These are phyloP conservation scores for Parochlus steinenii DNA, from an alignment of 2,888 invertebrate genomes.

Conservation along the genomic window DNA sequence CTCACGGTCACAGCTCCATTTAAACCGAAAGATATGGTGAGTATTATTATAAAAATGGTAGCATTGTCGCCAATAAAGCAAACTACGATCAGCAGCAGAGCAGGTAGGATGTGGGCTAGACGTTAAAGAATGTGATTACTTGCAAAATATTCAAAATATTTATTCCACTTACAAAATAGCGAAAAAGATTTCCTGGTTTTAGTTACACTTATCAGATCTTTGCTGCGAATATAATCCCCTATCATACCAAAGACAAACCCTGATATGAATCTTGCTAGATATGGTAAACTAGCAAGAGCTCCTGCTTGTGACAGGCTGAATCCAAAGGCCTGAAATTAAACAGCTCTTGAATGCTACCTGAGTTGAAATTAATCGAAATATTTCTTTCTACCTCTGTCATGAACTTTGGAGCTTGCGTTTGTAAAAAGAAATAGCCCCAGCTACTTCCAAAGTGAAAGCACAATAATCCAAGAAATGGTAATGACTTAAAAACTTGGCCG, in stretches of 20 bases:
- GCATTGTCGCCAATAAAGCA: conserved; percentile 20
- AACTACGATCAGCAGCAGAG: conserved; percentile 26
- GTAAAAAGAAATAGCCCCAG: conserved; percentile 49
- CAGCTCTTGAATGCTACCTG: too few relatives aligned
- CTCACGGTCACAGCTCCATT: conserved; percentile 36
- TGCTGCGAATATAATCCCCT: conserved; percentile 37
- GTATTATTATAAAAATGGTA: conserved; percentile 35
- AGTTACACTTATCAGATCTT: conserved; percentile 26
- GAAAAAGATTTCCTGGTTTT: conserved; percentile 41
- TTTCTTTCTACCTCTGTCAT: too few relatives aligned
- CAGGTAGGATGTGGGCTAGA: conserved; percentile 38
- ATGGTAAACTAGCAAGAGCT: conserved; percentile 42
- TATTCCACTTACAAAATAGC: too few relatives aligned
- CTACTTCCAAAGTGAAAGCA: conserved; percentile 47
- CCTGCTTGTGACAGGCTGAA: conserved; percentile 44
- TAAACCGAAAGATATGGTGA: conserved; percentile 41
- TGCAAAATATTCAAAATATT: too few relatives aligned
- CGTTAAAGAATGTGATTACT: too few relatives aligned
- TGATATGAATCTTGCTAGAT: conserved; percentile 41
- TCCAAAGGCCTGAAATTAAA: conserved; percentile 34
- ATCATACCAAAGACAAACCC: conserved; percentile 45
- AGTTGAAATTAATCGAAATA: too few relatives aligned
- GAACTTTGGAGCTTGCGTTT: conserved; percentile 49
- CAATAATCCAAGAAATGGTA: conserved; percentile 43
- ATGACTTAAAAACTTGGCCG: conserved; percentile 36